Evolutionary conservation across 2,113 vertebrate species (phyloP).

Genomic region (Motacilla alba): DNA sequence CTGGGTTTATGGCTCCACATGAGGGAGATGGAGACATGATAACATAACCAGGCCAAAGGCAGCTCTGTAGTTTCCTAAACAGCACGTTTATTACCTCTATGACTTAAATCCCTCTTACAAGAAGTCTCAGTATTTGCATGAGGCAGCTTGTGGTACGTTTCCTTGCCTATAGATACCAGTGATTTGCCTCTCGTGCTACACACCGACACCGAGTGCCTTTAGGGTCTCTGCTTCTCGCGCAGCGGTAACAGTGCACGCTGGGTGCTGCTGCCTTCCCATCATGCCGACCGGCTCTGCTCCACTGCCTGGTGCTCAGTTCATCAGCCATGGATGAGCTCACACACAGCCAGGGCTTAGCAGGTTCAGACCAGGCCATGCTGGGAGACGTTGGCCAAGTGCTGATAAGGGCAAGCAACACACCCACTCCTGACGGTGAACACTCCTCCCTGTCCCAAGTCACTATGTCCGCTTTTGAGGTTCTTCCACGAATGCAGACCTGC

Average conservation of each 20-base stretch:
- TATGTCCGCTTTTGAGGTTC: neutral
- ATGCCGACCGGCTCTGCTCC: rapidly evolving
- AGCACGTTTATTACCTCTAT: neutral
- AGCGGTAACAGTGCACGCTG: rapidly evolving
- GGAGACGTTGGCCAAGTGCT: rapidly evolving
- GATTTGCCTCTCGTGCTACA: neutral
- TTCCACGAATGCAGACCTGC: rapidly evolving
- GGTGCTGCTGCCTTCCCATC: rapidly evolving
- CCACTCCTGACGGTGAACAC: rapidly evolving
- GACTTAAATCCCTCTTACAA: neutral
- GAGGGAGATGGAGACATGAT: neutral
- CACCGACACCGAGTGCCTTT: rapidly evolving
- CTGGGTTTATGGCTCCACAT: neutral
- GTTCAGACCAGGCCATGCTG: neutral
- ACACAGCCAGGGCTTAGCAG: neutral
- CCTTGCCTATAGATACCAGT: rapidly evolving
- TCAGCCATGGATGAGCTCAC: neutral
- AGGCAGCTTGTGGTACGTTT: neutral
- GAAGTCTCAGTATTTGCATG: neutral
- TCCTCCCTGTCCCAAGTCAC: neutral
- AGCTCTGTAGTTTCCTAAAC: neutral
- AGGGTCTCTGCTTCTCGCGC: rapidly evolving
- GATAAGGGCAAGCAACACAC: rapidly evolving
- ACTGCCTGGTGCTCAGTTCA: rapidly evolving
- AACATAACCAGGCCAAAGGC: neutral